Base-by-base conservation (phyloP, 2,888 invertebrate genomes). In the Lasioglossum lativentre region DNA sequence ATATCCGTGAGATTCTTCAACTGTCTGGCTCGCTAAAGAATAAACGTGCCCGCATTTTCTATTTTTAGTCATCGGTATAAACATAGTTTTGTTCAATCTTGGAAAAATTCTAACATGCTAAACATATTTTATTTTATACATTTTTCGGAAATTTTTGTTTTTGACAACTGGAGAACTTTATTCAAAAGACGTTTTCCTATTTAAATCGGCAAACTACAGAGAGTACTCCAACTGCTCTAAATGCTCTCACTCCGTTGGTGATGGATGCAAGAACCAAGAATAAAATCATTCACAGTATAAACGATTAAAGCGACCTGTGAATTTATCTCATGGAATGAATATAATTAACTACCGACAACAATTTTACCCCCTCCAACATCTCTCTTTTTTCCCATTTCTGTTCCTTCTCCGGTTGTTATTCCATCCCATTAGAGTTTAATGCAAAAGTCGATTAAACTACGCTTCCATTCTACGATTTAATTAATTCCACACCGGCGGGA, bases 401-500 rank as follows among this genome's bases (percentile, higher is more conserved):
- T 30, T 30, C 0, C 30, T 63, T 63, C 16, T 12, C 63, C 34
- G 16, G 27, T 74, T 45, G 74, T 79, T 77, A 77, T 80, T 74
- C 34, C 74, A 19, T 47, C 63, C 30, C 16, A 52, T 85, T 83
- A 77, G 40, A 75, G 66, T 80, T 79, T 77, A 85, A 80, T 71
- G 56, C 14, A 52, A 71, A 84, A 80, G 74, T 77, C 52, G 75
- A 84, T 85, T 84, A 85, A 77, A 84, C 70, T 63, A 30, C 30
- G 42, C 63, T 47, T 59, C 23, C 30, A 47, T 70, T 34, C 73
- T 27, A 68, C 73, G 40, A 73, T 80, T 77, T 80, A 84, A 80
- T 85, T 80, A 85, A 77, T 77, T 27, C 70, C 74, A 16, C 6
- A 2, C 63, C 16, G 16, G 63, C 63, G 2, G 16, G 14, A 30